Evolutionary conservation across 1,140 invertebrate genomes (phyloP).

Genomic region (Mactra quadrangularis): DNA sequence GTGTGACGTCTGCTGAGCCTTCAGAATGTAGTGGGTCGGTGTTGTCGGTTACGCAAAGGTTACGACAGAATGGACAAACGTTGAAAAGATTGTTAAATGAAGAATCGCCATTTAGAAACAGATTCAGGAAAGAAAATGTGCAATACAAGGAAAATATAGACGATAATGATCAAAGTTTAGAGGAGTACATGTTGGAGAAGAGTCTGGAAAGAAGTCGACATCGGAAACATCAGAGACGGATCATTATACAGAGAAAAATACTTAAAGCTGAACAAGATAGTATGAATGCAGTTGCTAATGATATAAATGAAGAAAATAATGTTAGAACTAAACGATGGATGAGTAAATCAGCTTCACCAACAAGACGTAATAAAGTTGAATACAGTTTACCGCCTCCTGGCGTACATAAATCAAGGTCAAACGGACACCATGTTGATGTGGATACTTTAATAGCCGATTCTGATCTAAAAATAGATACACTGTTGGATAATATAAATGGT

Average conservation of each 20-base stretch:
- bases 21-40: constrained; percentile 36
- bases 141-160: constrained; percentile 16
- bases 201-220: constrained; percentile 36
- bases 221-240: constrained; percentile 19
- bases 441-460: constrained; percentile 36
- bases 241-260: constrained; percentile 45
- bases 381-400: constrained; percentile 20
- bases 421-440: constrained; percentile 20
- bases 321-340: background rate
- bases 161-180: constrained; percentile 36
- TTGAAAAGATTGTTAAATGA: constrained; percentile 51
- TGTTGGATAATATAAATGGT: constrained; percentile 15
- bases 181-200: constrained; percentile 39
- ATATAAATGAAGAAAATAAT: constrained; percentile 34
- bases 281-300: background rate
- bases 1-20: constrained; percentile 7
- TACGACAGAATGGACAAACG: constrained; percentile 25
- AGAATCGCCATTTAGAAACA: constrained; percentile 13
- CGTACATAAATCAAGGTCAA: background rate
- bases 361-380: background rate
- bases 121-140: background rate
- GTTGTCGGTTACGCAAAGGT: constrained; percentile 35
- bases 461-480: constrained; percentile 38
- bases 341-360: constrained; percentile 40
- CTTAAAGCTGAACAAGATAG: background rate